Percentiles rank a stretch among this genome's conserved stretches.
Conservation (phyloP, 2,888 invertebrate species). For the Eueremaeus valkanovi region DNA sequence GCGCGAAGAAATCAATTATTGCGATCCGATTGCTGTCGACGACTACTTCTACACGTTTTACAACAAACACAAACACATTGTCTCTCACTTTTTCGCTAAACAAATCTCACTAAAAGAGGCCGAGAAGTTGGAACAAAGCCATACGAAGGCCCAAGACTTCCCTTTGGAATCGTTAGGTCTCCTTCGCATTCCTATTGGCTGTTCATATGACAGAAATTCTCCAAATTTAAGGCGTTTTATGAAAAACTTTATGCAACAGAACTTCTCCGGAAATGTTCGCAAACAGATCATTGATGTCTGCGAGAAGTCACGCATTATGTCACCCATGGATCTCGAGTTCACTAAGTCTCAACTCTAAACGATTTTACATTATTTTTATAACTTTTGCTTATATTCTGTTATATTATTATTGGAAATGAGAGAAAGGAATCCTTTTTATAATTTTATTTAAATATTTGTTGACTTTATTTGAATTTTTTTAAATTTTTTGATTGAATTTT, state of each 20-base stretch:
- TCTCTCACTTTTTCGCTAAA: constrained; percentile 30
- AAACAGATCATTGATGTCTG: constrained; percentile 6
- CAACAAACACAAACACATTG: neutral
- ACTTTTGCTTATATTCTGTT: neutral
- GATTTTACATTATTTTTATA: neutral
- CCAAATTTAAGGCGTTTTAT: neutral
- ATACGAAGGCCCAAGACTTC: constrained; percentile 5
- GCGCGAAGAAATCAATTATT: constrained; percentile 21
- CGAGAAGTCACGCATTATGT: neutral
- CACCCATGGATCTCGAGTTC: neutral
- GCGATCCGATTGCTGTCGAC: constrained; percentile 3
- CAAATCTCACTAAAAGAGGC: neutral
- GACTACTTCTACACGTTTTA: constrained; percentile 24
- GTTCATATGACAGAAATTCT: neutral
- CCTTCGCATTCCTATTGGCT: constrained; percentile 4
- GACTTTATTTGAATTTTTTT: too few relatives aligned
- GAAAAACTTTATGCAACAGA: constrained; percentile 1
- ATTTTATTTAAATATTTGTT: too few relatives aligned
- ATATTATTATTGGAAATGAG: too few relatives aligned
- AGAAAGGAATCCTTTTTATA: neutral
- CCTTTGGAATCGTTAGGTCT: constrained; percentile 12
- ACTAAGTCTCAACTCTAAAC: neutral
- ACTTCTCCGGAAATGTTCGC: neutral
- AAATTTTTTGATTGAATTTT: too few relatives aligned
- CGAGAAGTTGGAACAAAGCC: neutral